phyloP scores from a whole-genome alignment of 2,797 vertebrate genomes.

The Graptemys geographica region DNA sequence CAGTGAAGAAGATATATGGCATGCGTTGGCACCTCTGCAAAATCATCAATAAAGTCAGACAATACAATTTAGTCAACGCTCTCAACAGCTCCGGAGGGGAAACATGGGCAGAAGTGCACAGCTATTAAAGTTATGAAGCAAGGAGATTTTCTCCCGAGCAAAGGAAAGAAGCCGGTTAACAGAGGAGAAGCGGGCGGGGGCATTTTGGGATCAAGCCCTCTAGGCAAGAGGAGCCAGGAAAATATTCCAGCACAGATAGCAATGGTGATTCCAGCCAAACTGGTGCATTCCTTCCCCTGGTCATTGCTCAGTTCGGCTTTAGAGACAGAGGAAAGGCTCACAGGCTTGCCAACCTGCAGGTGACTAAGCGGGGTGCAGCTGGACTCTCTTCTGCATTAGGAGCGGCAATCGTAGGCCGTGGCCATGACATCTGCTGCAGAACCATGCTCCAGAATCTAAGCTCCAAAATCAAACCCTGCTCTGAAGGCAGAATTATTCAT shows the following conservation, averaged over 20 bases:
- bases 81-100: slow-evolving; percentile 9
- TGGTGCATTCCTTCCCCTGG: not conserved
- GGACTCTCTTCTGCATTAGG: not conserved
- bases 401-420: not conserved
- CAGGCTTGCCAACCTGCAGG: not conserved
- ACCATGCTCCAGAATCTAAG: not conserved
- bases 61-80: slow-evolving; percentile 15
- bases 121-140: not conserved
- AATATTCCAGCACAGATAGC: slow-evolving; percentile 28
- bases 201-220: slow-evolving; percentile 18
- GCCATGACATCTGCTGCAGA: not conserved
- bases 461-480: not conserved
- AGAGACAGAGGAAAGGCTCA: not conserved
- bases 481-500: not conserved
- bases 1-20: slow-evolving; percentile 15
- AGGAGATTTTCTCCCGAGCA: not conserved
- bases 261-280: slow-evolving; percentile 3
- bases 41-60: slow-evolving; percentile 56
- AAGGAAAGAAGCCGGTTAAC: slow-evolving; percentile 43
- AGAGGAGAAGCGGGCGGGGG: not conserved
- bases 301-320: not conserved
- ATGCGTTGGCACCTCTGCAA: slow-evolving; percentile 4
- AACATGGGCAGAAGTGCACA: not conserved
- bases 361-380: rapidly evolving
- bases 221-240: not conserved